Conservation (phyloP, 1,140 invertebrate genomes). For the Sminthurinus signatus region DNA sequence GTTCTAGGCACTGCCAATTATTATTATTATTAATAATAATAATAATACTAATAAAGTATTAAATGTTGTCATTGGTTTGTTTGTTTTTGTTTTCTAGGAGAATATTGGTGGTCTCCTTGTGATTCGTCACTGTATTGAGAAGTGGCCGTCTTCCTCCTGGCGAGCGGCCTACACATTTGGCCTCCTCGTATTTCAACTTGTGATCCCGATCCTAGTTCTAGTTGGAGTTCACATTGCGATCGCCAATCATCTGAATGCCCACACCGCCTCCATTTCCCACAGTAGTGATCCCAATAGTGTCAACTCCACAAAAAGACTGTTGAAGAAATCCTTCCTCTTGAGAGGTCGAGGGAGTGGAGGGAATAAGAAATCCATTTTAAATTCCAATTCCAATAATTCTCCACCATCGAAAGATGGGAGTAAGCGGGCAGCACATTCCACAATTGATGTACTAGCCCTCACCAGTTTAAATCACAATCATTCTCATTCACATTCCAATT, state of each 20-base stretch:
- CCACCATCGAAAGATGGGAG: too few relatives aligned
- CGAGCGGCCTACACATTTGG: constrained; percentile 51
- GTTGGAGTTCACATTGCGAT: constrained; percentile 52
- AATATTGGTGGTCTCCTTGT: constrained; percentile 39
- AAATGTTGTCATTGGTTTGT: too few relatives aligned
- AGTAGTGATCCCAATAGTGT: background rate
- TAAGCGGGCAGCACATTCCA: too few relatives aligned
- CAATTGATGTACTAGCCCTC: too few relatives aligned
- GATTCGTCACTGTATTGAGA: constrained; percentile 48
- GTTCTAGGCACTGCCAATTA: too few relatives aligned
- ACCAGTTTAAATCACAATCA: too few relatives aligned
- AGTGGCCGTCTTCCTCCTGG: constrained; percentile 47
- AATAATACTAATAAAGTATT: too few relatives aligned
- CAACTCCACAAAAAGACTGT: background rate
- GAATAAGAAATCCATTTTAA: background rate
- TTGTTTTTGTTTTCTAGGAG: background rate
- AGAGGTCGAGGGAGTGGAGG: background rate
- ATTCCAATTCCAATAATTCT: background rate
- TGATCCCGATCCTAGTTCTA: constrained; percentile 53
- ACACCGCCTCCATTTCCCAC: too few relatives aligned
- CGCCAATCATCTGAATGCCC: constrained; percentile 47
- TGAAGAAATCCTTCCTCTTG: constrained; percentile 1
- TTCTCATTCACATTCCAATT: too few relatives aligned
- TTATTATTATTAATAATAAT: too few relatives aligned
- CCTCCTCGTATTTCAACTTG: constrained; percentile 52